phyloP scores from a whole-genome alignment of 2,888 invertebrate genomes.

The Ophioninae sp. region DNA sequence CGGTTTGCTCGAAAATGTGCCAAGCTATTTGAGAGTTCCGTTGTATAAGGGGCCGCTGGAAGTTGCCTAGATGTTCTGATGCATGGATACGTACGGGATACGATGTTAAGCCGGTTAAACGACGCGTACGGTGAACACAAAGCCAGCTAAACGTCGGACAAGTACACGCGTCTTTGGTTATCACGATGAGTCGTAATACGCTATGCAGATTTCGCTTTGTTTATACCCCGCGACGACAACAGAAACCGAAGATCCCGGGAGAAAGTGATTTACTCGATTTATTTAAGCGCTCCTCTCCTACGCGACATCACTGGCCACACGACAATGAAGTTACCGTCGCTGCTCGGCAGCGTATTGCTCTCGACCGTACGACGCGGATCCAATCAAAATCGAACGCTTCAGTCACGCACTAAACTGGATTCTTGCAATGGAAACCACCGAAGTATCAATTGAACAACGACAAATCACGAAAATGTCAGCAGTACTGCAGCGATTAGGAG shows the following conservation, averaged over 20 bases:
- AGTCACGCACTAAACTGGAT: slow-evolving; percentile 8
- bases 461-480: background rate
- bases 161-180: background rate
- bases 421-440: background rate
- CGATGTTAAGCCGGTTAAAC: background rate
- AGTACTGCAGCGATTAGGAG: background rate
- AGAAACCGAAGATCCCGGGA: slow-evolving; percentile 45
- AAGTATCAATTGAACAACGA: background rate
- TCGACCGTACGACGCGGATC: background rate
- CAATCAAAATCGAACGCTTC: background rate
- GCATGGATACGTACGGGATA: slow-evolving; percentile 1
- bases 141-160: background rate
- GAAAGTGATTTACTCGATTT: slow-evolving; percentile 53
- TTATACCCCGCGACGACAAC: slow-evolving; percentile 16
- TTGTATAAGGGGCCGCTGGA: background rate
- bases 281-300: slow-evolving; percentile 34
- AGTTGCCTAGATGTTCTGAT: slow-evolving; percentile 23
- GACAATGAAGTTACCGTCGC: slow-evolving; percentile 33
- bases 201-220: slow-evolving; percentile 38
- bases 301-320: slow-evolving; percentile 15
- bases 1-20: background rate
- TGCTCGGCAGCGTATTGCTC: slow-evolving; percentile 11
- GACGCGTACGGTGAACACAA: background rate
- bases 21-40: slow-evolving; percentile 13
- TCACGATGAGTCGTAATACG: slow-evolving; percentile 29